Base-by-base conservation (phyloP, 2,113 vertebrate genomes). In the Centropristis striata region DNA sequence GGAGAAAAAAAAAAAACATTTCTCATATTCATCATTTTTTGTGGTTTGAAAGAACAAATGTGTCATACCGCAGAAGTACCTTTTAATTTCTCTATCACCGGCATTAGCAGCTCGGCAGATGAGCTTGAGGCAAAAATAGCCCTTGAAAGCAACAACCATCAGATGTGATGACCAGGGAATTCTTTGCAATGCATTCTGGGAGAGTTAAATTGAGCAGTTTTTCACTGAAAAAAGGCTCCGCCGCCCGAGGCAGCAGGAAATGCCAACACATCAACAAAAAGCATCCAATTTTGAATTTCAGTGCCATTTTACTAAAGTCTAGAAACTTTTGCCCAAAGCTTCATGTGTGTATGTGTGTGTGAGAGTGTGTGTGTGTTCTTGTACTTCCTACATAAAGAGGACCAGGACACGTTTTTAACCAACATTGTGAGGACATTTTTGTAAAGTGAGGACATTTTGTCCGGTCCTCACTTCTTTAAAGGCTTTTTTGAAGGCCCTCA, bases 191-290 rank as follows among this genome's bases (percentile, higher is more conserved):
- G 78, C 51, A 72, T 73, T 68, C 13, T 76, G 67, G 55, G 64
- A 12, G 27, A 66, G 32, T 65, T 74, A 36, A 58, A 61, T 10
- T 47, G 21, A 50, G 36, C 57, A 25, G 60, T 53, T 81, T 58
- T 50, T 27, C 53, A 10, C n/a, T 16, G 21, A 39, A 68, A 44
- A 46, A n/a, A 67, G 37, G 13, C 42, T 59, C 57, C 28, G 32
- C 8, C 59, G 72, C 71, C n/a, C 3, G 53, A 71, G 69, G 68
- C 16, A 2, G 65, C 28, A 55, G 13, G 27, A 72, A 80, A 71
- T 53, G 58, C 25, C 25, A 75, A 70, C 65, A 25, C 46, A 68
- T 65, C 69, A 71, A 68, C 49, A 80, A 42, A 41, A 81, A 21
- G 41, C 39, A 55, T 28, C n/a, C 11, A 11, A 42, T 59, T 41